Base-by-base conservation (phyloP, 30 jellyfish, hydroid and myxozoan species). In the Aurelia sp. region DNA sequence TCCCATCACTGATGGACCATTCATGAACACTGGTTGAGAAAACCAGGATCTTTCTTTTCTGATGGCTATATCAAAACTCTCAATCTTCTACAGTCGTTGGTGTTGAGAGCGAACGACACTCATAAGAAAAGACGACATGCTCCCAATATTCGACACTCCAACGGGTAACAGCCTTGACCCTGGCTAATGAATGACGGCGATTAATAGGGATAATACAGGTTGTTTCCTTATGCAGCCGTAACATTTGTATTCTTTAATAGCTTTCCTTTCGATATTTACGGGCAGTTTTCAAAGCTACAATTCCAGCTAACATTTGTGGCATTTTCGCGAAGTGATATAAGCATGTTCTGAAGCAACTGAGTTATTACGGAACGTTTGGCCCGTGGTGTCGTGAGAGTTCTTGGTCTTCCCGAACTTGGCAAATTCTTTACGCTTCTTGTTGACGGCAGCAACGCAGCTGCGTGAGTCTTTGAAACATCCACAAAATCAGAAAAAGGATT, bases 91-190 rank as follows among this genome's bases (percentile, higher is more conserved):
- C 62, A 10, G 51, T 75, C 86, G 30, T 75, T 75, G 4, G 4
- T 65, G 33, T 27, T 65, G 76, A 73, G 84, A 18, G 52, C 71
- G 20, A 73, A 73, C 3, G 73, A 58, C 59, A 75, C 61, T 75
- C 86, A 75, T 75, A 75, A 22, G 86, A 53, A 61, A 75, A 75
- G 79, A 75, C 68, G 6, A 75, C 86, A 75, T 75, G 75, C 52
- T 23, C 86, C 86, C 74, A 75, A 68, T 68, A 61, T 68, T 31
- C 86, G 33, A 40, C 73, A 75, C 86, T 58, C 86, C 86, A 75
- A 40, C 17, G 59, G 73, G 44, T 50, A 58, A 58, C 86, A 9
- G 86, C 73, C 52, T 75, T 44, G 52, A 75, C 86, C 86, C 86
- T 51, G 19, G 73, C 62, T 23, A 75, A 33, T 75, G 23, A 51